Evolutionary conservation across 2,797 vertebrate species (phyloP).

Genomic region (Natrix natrix): DNA sequence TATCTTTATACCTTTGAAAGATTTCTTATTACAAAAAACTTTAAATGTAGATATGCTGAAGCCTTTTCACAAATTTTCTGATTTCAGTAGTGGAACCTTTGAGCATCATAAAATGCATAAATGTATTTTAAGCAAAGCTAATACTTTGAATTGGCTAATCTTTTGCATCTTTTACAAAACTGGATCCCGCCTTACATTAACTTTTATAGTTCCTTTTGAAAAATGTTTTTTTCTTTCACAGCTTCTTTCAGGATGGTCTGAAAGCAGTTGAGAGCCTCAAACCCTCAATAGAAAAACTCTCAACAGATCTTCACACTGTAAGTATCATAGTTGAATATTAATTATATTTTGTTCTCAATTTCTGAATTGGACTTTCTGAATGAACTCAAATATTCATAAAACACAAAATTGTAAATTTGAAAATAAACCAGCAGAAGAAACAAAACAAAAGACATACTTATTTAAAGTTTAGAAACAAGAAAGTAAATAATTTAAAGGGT

Average conservation of each 20-base stretch:
- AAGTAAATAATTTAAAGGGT: neutral
- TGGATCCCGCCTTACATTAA: neutral
- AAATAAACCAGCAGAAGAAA: neutral
- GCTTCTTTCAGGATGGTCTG: conserved; percentile 98
- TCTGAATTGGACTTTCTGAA: neutral
- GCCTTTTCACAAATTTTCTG: conserved; percentile 18
- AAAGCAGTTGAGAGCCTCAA: conserved; percentile 98
- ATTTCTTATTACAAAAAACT: neutral
- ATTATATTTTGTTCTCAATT: neutral
- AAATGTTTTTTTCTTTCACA: conserved; percentile 58
- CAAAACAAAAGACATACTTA: neutral
- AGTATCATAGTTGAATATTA: conserved; percentile 2
- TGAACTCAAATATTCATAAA: neutral
- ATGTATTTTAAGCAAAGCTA: neutral
- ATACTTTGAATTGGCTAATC: neutral
- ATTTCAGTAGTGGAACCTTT: neutral
- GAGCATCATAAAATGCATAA: neutral
- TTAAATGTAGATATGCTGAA: neutral
- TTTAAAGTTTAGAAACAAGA: neutral
- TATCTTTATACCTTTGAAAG: conserved; percentile 25
- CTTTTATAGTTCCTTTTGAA: neutral
- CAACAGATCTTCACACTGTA: conserved; percentile 94
- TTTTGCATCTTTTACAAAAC: neutral
- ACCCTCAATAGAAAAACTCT: conserved; percentile 94
- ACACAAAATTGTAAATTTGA: neutral